Percentiles rank a stretch among this genome's conserved stretches.
These are phyloP conservation scores for Coecobrya sp. DNA, from an alignment of 2,888 invertebrate species.

Conservation along the genomic window DNA sequence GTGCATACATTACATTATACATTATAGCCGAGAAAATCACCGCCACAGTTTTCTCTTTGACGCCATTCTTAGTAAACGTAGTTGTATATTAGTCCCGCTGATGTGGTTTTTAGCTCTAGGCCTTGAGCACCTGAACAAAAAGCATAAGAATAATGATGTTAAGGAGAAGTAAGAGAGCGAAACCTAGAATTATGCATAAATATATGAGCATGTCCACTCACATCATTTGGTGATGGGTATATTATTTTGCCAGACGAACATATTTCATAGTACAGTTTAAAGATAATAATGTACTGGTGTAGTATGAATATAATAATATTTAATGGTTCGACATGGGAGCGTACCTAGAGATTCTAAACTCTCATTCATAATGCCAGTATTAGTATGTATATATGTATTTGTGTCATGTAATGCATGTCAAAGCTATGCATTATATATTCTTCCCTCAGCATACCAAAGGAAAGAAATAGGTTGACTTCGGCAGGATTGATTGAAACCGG, in stretches of 20 bases:
- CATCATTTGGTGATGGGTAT: slow-evolving; percentile 13
- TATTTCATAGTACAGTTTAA: background rate
- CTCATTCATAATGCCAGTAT: background rate
- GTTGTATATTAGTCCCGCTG: background rate
- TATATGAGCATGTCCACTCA: background rate
- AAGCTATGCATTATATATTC: background rate
- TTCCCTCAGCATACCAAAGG: background rate
- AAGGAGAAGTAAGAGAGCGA: slow-evolving; percentile 14
- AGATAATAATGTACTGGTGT: background rate
- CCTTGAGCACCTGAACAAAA: slow-evolving; percentile 68
- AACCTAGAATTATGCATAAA: slow-evolving; percentile 49
- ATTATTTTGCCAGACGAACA: slow-evolving; percentile 42
- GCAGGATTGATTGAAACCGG: slow-evolving; percentile 86
- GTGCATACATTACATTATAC: background rate
- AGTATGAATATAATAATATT: background rate
- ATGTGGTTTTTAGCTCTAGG: slow-evolving; percentile 49
- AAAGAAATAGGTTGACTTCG: slow-evolving; percentile 65
- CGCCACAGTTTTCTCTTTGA: background rate
- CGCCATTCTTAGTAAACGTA: background rate
- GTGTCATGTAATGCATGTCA: slow-evolving; percentile 12
- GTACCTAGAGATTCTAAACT: background rate
- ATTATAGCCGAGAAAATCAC: background rate
- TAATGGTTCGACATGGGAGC: slow-evolving; percentile 30
- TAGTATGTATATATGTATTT: slow-evolving; percentile 10
- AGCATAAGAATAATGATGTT: slow-evolving; percentile 51